Base-by-base conservation (phyloP, 2,113 vertebrate genomes). In the Anseranas semipalmata region DNA sequence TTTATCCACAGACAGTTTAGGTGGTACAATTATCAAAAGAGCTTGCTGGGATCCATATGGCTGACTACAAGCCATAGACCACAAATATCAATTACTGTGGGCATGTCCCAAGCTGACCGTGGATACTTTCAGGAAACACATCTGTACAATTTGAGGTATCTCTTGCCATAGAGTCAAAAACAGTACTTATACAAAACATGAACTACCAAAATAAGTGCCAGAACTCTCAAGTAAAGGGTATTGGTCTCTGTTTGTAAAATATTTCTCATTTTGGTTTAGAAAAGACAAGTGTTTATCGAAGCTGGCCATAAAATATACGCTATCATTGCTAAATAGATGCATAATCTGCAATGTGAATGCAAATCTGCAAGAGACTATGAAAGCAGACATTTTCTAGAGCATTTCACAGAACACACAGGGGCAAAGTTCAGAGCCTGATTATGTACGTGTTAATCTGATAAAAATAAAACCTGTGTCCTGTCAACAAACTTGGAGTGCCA, bases 391-490 rank as follows among this genome's bases (percentile, higher is more conserved):
- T 92, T 95, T 62, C 68, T 73, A 63, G n/a, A 95, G 76, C 65
- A 48, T 35, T 87, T 78, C 73, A 82, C 91, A 87, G 65, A 93
- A 76, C 65, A 41, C 73, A 41, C 1, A 2, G 45, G 70, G 87
- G 74, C 78, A 8, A 95, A 95, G 96, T 93, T 85, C 93, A 82
- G 71, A 91, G 81, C 53, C 58, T 73, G 62, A 65, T 82, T 66
- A 66, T 19, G 71, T 32, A 70, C 58, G 3, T n/a, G 58, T 70
- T 87, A 45, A 94, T 70, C 80, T 96, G 91, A 93, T 85, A 86
- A 89, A 96, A 94, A 87, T 52, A 81, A 92, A 96, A 73, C 87
- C 77, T 53, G 74, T 76, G 91, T 85, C 85, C 89, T 92, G 85
- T 91, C 91, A 94, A 91, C 87, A 96, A 65, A 89, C 14, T 2